A percentile compares a stretch with the other conserved stretches of the same genome.
These are phyloP conservation scores for Phaenicophaeus curvirostris DNA, from an alignment of 2,797 vertebrate species.

Conservation along the genomic window DNA sequence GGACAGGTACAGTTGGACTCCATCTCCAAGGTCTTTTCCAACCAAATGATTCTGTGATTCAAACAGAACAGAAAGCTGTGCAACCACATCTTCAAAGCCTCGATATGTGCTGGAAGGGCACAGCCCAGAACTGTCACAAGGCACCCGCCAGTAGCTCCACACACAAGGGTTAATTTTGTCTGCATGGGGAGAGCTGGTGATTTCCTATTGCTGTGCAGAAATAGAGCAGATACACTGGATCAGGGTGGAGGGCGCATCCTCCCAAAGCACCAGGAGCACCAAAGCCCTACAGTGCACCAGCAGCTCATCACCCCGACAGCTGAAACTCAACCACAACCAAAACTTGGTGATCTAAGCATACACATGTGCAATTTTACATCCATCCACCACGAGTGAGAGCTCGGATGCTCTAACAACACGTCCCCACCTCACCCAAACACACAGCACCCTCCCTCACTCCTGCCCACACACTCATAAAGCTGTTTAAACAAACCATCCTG, in stretches of 20 bases:
- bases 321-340: background rate
- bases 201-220: background rate
- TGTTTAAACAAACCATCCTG: background rate
- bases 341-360: fast-evolving
- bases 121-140: background rate
- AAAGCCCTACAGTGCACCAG: too few relatives aligned
- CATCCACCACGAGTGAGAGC: fast-evolving
- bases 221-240: fast-evolving
- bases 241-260: background rate
- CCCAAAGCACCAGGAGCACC: background rate
- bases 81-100: background rate
- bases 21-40: too few relatives aligned
- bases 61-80: background rate
- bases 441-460: background rate
- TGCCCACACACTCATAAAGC: background rate
- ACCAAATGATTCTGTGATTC: too few relatives aligned
- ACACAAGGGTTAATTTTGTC: background rate
- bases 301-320: background rate
- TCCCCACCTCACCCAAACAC: constrained; percentile 8
- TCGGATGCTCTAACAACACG: background rate
- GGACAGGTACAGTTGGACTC: too few relatives aligned
- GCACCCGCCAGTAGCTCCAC: background rate
- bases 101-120: background rate
- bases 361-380: background rate
- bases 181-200: background rate